Conservation (phyloP, 2,113 vertebrate genomes). For the Xenus cinereus region DNA sequence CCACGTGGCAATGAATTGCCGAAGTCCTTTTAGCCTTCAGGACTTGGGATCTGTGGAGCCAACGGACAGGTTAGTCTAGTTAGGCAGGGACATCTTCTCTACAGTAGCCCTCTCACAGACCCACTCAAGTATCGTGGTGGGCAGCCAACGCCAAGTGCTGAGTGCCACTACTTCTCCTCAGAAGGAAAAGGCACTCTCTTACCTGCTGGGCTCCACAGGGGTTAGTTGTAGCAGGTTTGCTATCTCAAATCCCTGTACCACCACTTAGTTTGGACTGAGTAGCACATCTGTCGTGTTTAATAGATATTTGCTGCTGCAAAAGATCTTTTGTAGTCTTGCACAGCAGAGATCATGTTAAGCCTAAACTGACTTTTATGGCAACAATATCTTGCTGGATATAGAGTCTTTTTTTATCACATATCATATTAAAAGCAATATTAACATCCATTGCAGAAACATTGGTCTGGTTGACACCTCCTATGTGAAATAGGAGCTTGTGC, state of each 20-base stretch:
- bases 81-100: not conserved
- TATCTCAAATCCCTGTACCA: not conserved
- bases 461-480: slow-evolving; percentile 38
- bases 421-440: not conserved
- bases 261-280: not conserved
- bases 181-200: not conserved
- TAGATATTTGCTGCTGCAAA: not conserved
- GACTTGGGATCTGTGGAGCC: not conserved
- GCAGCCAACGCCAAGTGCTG: not conserved
- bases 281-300: not conserved
- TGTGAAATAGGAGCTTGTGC: slow-evolving; percentile 10
- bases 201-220: not conserved
- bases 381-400: not conserved
- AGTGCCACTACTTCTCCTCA: rapidly evolving
- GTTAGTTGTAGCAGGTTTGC: not conserved
- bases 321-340: not conserved
- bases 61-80: not conserved
- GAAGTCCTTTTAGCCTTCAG: not conserved
- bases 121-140: rapidly evolving
- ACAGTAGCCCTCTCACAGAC: not conserved
- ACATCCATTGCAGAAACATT: not conserved
- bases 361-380: not conserved
- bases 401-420: not conserved
- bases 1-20: rapidly evolving
- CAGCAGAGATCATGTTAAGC: not conserved